These are phyloP conservation scores for Colletes collaris DNA, from an alignment of 2,888 invertebrate genomes.

Conservation along the genomic window DNA sequence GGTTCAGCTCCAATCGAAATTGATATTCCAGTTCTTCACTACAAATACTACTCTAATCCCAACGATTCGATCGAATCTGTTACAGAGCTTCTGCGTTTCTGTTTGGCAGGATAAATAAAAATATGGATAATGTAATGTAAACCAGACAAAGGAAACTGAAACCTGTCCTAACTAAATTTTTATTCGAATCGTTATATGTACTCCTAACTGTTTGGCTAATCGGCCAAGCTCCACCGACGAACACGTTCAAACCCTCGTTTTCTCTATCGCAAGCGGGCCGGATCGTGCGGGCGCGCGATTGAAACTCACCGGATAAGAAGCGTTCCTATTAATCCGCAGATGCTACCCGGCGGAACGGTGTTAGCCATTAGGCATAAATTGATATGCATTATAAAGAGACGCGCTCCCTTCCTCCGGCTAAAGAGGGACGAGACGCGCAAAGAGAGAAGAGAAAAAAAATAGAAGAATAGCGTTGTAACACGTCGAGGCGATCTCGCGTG, in stretches of 20 bases:
- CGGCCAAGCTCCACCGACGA: background rate
- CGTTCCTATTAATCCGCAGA: conserved; percentile 68
- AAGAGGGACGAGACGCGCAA: conserved; percentile 41
- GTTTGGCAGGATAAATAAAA: no score
- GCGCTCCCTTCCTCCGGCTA: conserved; percentile 22
- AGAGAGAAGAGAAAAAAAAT: conserved; percentile 8
- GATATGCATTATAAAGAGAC: conserved; percentile 78
- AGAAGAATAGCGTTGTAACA: conserved; percentile 59
- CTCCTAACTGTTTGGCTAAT: background rate
- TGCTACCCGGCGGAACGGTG: conserved; percentile 60
- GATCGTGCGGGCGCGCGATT: conserved; percentile 35
- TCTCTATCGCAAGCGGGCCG: background rate
- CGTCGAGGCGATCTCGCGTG: conserved; percentile 62
- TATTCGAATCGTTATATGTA: no score
- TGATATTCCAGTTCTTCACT: no score
- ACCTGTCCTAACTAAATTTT: no score
- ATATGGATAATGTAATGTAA: no score
- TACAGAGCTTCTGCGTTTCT: no score
- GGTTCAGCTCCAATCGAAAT: background rate
- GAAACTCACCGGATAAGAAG: conserved; percentile 22
- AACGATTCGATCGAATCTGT: no score
- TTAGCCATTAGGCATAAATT: conserved; percentile 78
- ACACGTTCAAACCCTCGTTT: background rate
- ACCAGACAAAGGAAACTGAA: no score
- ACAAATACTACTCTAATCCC: no score